Percentiles rank a stretch among this genome's conserved stretches.
Conservation (phyloP, 2,797 vertebrate genomes). For the Neostethus bicornis region DNA sequence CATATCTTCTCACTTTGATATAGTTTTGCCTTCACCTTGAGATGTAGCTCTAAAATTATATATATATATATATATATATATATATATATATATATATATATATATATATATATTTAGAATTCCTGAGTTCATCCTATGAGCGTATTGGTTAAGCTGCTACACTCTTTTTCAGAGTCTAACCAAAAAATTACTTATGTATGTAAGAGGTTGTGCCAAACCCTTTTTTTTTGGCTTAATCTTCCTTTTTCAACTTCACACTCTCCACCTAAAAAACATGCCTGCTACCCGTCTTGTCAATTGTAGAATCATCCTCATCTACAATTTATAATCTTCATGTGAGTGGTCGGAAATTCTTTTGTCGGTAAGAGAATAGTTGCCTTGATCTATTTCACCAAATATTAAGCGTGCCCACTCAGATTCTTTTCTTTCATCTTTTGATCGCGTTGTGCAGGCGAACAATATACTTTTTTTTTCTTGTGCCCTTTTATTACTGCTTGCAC, state of each 20-base stretch:
- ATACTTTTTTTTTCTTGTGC: constrained; percentile 24
- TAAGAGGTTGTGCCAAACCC: background rate
- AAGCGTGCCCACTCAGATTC: constrained; percentile 30
- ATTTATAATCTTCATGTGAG: constrained; percentile 27
- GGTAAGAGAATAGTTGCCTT: constrained; percentile 35
- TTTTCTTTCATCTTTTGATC: constrained; percentile 27
- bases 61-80: too few species aligned
- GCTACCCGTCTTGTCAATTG: background rate
- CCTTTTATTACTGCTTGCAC: constrained; percentile 21
- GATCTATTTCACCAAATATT: constrained; percentile 19
- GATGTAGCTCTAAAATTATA: constrained; percentile 12
- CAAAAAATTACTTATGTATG: background rate
- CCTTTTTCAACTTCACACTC: background rate
- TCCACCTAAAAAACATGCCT: background rate
- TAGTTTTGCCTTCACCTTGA: constrained; percentile 53
- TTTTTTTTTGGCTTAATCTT: background rate
- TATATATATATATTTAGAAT: too few species aligned
- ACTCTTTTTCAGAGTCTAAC: too few species aligned
- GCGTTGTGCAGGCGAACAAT: constrained; percentile 23
- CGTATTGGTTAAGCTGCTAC: too few species aligned
- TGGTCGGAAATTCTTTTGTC: constrained; percentile 22
- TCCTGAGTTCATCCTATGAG: too few species aligned
- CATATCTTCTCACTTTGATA: constrained; percentile 33
- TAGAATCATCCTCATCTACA: constrained; percentile 7
- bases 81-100: too few species aligned